Evolutionary conservation across 2,113 vertebrate species (phyloP).

Genomic region (Aramus guarauna): DNA sequence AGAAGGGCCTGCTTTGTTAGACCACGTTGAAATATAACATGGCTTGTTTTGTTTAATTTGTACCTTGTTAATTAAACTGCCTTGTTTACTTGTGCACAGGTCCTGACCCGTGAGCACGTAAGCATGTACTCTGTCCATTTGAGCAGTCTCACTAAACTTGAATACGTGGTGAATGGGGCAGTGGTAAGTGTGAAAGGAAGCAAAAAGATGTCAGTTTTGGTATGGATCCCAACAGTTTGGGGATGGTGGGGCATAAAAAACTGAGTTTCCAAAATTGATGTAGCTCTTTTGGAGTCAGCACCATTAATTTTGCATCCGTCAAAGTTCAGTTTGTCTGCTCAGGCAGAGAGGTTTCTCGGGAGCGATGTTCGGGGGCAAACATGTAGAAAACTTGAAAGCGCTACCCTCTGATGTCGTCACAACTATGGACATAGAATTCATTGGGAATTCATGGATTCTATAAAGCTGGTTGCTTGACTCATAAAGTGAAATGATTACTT

Average conservation of each 20-base stretch:
- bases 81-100: neutral
- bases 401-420: neutral
- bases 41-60: neutral
- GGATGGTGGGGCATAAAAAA: neutral
- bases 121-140: neutral
- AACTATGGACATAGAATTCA: neutral
- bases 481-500: neutral
- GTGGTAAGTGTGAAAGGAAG: neutral
- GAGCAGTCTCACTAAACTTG: neutral
- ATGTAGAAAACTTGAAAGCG: neutral
- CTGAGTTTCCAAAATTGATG: neutral
- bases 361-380: neutral
- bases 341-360: neutral
- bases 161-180: neutral
- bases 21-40: neutral
- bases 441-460: neutral
- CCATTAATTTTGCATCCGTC: rapidly evolving
- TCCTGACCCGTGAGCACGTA: neutral
- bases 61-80: neutral
- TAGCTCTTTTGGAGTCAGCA: neutral
- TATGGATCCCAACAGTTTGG: rapidly evolving
- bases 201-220: neutral
- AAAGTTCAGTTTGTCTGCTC: neutral
- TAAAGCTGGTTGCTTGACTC: neutral
- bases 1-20: neutral